Evolutionary conservation across 2,797 vertebrate species (phyloP), one percentile per base, ranked within the genome.

Genomic region (Xenopus petersii): DNA sequence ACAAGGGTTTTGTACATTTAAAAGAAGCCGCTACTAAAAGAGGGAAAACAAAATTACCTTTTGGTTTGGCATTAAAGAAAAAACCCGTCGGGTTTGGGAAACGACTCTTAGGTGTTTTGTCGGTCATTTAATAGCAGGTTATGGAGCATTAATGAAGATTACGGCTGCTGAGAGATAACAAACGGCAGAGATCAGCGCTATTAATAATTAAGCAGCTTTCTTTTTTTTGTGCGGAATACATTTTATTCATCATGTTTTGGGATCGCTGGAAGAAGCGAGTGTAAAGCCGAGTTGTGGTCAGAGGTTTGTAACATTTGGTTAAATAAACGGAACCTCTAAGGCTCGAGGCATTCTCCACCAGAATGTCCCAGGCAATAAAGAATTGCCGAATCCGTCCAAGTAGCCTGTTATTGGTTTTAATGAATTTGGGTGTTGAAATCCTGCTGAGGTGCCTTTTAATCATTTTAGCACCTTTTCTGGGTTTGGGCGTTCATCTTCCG

Each of bases 1-100:
- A 94, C 94, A 91, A 92, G 93, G 94, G 94, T 93, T 94, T 93
- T 92, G 88, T 94, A 94, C 94, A 93, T 95, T 94, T 93, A 94
- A 95, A 97, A 95, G 94, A 95, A 95, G 94, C 93, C 94, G 89
- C 90, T 87, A 86, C 89, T 83, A 83, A 90, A 13, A 55, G 87
- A 90, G 16, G 55, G 12, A 5, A 58, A 13, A 89, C 84, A 90
- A 85, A 85, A 90, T 91, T 89, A 84, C 87, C 87, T 87, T 84
- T 90, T 87, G 88, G 87, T 90, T 90, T 89, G 88, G 83, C 87
- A 87, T 87, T 88, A 90, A 92, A 42, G 21, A 21, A 89, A 30
- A 2, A 30, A 4, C 2, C 26, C 86, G 88, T 87, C 82, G 90
- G 88, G 88, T 85, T 83, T 87, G 84, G 88, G 21, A 69, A 91